Base-by-base conservation (phyloP, 2,888 invertebrate species). In the Lasioglossum malachurum region DNA sequence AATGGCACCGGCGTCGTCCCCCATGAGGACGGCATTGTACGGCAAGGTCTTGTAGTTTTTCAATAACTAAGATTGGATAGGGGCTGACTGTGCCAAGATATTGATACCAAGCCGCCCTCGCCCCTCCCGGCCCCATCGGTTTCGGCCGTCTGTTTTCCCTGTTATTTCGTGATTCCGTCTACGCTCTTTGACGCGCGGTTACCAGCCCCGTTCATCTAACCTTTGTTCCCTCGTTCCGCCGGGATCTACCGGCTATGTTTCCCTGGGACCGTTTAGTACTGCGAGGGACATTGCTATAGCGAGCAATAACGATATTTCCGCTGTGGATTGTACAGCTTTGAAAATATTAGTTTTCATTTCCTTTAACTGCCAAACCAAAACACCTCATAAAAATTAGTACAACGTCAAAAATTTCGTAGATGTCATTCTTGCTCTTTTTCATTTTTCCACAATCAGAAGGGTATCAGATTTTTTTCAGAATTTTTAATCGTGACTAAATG, bases 1-100 rank as follows among this genome's bases (percentile, higher is more conserved):
- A 93, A 93, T 93, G 93, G 93, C 92, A 83, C 90, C 87, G 91
- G 79, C 87, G 87, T 87, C 85, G 86, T 73, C 82, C 92, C 88
- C 80, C 79, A 75, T 79, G 93, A 91, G 92, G 88, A 86, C 72
- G 75, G 88, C 87, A 93, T 93, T 93, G 93, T 93, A 92, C 92
- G 92, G 92, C 89, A 88, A 69, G 87, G 91, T 89, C 88, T 91
- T 90, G 90, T 87, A 87, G 90, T 91, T 91, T 89, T 92, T 92
- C 91, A 92, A 92, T 93, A 93, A 93, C 91, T 89, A 92, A 91
- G 91, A 93, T 93, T 93, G 92, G 88, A 93, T 89, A 89, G 91
- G 92, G 60, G 67, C 71, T 83, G 80, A 86, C 85, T 78, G 83
- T 78, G 82, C 79, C 84, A 85, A 88, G 88, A 87, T 91, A 91